Evolutionary conservation across 2,888 invertebrate genomes (phyloP), one percentile per base, ranked within the genome.

Genomic region (Thera britannica): DNA sequence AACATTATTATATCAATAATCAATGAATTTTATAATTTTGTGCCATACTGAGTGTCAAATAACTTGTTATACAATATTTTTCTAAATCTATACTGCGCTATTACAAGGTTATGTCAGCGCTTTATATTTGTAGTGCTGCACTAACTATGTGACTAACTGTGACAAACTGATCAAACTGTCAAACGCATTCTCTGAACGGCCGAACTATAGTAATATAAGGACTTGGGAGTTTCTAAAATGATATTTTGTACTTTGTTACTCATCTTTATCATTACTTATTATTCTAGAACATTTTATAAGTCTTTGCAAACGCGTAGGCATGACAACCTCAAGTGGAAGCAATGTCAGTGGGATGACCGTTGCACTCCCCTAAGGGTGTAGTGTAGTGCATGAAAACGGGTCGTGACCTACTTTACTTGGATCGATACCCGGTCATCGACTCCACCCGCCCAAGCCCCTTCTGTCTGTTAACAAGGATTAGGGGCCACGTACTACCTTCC

Each of bases 391-490:
- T 88, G 87, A 85, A 86, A 92, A 84, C 89, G 78, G 92, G 92
- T 89, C 92, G 85, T 86, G 92, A 92, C 93, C 94, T 86, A 94
- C 90, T 88, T 93, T 82, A 83, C 77, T 79, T 77, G 87, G 92
- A 93, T 93, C 93, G 90, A 93, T 93, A 93, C 92, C 88, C 90
- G 93, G 93, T 92, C 93, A 92, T 90, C 92, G 92, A 92, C 92
- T 89, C 81, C 81, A 35, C 60, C 86, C 84, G 87, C 88, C 83
- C 82, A 79, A 77, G 77, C 75, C 79, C 82, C 81, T 69, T 83
- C 81, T 76, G 75, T 70, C 67, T 80, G 80, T 80, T 84, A 82
- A 76, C 75, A 76, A 65, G 68, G 68, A 75, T 71, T 73, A 66
- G 62, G 58, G 73, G 73, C 68, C 34, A 60, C 57, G 54, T 60